Conservation (phyloP, 2,113 vertebrate species). For the Eretmochelys imbricata region DNA sequence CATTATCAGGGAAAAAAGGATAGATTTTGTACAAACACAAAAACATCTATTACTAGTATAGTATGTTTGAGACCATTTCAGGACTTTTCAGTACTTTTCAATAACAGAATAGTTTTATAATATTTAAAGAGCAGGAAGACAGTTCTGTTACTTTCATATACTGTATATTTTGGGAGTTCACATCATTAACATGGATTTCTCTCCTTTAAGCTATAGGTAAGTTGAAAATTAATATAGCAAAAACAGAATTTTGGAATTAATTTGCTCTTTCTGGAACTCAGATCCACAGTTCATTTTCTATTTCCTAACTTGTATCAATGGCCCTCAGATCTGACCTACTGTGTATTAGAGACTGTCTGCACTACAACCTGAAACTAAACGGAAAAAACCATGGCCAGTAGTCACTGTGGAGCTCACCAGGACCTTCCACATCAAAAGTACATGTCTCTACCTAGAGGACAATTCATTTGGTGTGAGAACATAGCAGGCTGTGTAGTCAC, state of each 20-base stretch:
- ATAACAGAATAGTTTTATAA: neutral
- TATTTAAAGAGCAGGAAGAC: neutral
- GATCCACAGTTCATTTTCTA: neutral
- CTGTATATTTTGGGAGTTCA: neutral
- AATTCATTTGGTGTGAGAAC: neutral
- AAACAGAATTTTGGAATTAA: neutral
- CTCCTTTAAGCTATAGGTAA: neutral
- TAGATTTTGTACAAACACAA: conserved; percentile 60
- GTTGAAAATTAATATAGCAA: neutral
- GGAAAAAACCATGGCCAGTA: neutral
- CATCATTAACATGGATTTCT: neutral
- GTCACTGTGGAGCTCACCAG: neutral
- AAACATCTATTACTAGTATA: conserved; percentile 17
- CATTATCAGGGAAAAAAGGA: conserved; percentile 43
- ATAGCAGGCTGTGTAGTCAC: conserved; percentile 2
- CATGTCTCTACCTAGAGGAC: neutral
- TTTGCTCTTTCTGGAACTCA: neutral
- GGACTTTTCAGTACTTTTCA: neutral
- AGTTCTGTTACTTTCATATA: neutral
- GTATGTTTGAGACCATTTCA: conserved; percentile 30
- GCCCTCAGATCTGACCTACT: neutral
- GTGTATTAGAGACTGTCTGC: neutral
- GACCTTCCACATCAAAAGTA: neutral
- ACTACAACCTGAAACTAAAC: neutral
- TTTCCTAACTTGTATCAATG: neutral